Base-by-base conservation (phyloP, 2,797 vertebrate genomes). In the Austrolebias charrua region DNA sequence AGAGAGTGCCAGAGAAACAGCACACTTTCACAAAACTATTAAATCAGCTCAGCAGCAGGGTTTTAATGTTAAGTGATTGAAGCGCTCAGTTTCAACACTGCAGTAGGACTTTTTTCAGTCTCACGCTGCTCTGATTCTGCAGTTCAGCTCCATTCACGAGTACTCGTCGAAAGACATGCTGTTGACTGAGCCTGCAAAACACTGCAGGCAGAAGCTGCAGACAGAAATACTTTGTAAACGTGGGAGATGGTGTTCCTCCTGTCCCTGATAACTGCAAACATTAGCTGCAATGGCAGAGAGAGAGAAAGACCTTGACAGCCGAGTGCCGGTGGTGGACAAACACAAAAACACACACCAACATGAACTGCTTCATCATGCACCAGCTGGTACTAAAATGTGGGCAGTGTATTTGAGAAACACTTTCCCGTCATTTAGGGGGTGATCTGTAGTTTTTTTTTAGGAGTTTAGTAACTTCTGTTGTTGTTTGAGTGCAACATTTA, bases 161-260 rank as follows among this genome's bases (percentile, higher is more conserved):
- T 28, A 16, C 28, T 5, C 33, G 5, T 11, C 64, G 43, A 55
- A 33, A 58, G 48, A 51, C 29, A 53, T 67, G 49, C 48, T 60
- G 52, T 51, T 66, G 64, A 65, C 35, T 56, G 55, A 60, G 35
- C 11, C 61, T 4, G 51, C 54, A 68, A 60, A 82, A 70, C 45
- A 13, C n/a, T 60, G 46, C 66, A 47, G 52, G 29, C 35, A 19
- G 20, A 55, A 69, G 57, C 54, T 76, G 76, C 81, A 59, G 79
- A 70, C 75, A 71, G 62, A 86, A 79, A 85, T 74, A n/a, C n/a
- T n/a, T n/a, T n/a, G n/a, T n/a, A 82, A 75, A 82, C 54, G 55
- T 53, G 71, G 71, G 69, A 79, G 69, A 67, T 48, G 4, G 76
- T 56, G 57, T 35, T 51, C 40, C 74, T 51, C 40, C 74, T 82